These are phyloP conservation scores for Drosophila bocqueti DNA, from an alignment of 1,140 invertebrate species.

Conservation along the genomic window DNA sequence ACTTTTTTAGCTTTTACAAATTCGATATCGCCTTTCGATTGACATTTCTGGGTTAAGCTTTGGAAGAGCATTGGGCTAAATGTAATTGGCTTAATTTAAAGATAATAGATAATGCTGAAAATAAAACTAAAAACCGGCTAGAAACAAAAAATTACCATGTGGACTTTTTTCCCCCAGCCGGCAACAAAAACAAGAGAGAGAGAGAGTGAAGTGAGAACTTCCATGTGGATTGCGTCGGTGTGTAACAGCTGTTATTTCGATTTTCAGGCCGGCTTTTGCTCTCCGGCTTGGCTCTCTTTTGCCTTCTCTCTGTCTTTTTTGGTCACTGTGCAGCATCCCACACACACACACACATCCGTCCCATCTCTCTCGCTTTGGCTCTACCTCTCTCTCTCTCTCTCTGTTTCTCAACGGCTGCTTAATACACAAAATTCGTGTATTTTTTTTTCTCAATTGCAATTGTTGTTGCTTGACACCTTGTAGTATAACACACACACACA, in stretches of 20 bases:
- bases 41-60: constrained; percentile 54
- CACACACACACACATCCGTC: not conserved
- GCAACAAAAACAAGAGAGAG: constrained; percentile 23
- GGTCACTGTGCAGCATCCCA: constrained; percentile 21
- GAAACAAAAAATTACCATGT: constrained; percentile 23
- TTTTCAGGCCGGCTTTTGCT: constrained; percentile 36
- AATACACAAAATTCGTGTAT: constrained; percentile 50
- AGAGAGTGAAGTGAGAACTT: constrained; percentile 16
- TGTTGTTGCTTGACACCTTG: constrained; percentile 53
- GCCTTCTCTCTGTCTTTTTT: not conserved
- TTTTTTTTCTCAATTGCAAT: constrained; percentile 47
- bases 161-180: constrained; percentile 10
- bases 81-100: constrained; percentile 50
- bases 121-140: constrained; percentile 28
- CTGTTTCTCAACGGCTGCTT: constrained; percentile 11
- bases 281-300: constrained; percentile 8
- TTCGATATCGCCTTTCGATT: constrained; percentile 6
- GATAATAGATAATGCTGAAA: constrained; percentile 24
- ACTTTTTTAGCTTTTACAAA: not conserved
- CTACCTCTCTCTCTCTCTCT: not conserved
- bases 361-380: constrained; percentile 6
- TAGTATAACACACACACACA: constrained; percentile 11
- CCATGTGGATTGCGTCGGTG: constrained; percentile 41
- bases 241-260: constrained; percentile 51
- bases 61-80: constrained; percentile 8